A percentile compares a stretch with the other conserved stretches of the same genome.
These are phyloP conservation scores for Pimephales promelas DNA, from an alignment of 2,113 vertebrate species.

Conservation along the genomic window DNA sequence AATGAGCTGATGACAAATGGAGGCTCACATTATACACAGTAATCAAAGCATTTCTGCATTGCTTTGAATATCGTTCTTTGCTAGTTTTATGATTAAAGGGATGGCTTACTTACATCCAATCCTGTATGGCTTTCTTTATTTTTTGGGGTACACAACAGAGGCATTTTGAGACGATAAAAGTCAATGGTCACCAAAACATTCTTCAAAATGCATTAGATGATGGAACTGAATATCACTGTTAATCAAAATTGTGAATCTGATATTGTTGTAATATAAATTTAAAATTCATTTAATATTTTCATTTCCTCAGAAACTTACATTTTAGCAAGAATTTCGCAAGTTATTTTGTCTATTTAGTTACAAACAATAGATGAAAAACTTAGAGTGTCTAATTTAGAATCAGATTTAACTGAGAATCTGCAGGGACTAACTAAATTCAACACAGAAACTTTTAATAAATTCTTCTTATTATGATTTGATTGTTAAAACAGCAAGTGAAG, in stretches of 20 bases:
- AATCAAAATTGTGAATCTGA: neutral
- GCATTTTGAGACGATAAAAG: neutral
- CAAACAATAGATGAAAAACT: neutral
- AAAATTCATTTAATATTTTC: too few relatives aligned
- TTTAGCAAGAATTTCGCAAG: neutral
- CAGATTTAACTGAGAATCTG: neutral
- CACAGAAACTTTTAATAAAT: neutral
- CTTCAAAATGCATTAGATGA: neutral
- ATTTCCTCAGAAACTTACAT: neutral
- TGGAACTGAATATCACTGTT: neutral
- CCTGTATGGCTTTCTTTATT: neutral
- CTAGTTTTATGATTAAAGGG: neutral
- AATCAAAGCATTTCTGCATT: neutral
- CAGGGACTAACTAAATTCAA: neutral
- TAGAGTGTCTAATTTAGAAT: neutral
- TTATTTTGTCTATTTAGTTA: neutral
- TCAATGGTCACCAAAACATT: neutral
- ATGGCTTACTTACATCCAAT: neutral
- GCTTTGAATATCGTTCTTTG: neutral
- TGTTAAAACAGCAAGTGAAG: neutral
- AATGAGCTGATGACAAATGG: neutral
- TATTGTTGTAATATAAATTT: neutral
- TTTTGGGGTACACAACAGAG: neutral
- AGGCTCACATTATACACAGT: neutral
- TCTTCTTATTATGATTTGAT: neutral